A percentile compares a stretch with the other conserved stretches of the same genome.
phyloP scores from a whole-genome alignment of 2,113 vertebrate species.

The Burhinus oedicnemus region DNA sequence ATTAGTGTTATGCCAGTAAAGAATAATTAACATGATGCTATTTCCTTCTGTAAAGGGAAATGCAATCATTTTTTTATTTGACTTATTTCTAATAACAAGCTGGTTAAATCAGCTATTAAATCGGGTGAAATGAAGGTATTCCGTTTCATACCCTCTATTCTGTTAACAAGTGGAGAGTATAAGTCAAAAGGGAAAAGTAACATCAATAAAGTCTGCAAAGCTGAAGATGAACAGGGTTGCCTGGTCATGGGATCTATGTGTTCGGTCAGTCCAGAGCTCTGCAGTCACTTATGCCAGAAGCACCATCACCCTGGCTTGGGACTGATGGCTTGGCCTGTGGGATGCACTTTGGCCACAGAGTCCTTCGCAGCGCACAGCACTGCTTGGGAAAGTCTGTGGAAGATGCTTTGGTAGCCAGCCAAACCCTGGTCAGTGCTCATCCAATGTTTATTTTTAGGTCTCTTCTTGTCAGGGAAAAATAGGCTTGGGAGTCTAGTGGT shows the following conservation, averaged over 20 bases:
- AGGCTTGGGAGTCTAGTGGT: neutral
- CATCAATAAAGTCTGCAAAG: neutral
- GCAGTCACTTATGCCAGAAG: neutral
- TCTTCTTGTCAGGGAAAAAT: neutral
- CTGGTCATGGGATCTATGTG: neutral
- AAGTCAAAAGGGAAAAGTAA: neutral
- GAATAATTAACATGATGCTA: neutral
- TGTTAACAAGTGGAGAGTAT: neutral
- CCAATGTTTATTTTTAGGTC: neutral
- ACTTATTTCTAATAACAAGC: neutral
- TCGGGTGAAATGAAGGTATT: neutral
- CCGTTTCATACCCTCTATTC: neutral
- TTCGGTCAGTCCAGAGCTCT: neutral
- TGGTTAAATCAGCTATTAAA: neutral
- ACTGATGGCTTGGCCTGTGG: neutral
- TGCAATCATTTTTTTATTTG: neutral
- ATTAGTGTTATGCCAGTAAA: neutral
- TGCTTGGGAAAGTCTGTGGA: neutral
- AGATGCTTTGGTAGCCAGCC: neutral
- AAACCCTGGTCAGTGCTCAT: neutral
- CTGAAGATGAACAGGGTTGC: neutral
- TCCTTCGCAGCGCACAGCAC: neutral
- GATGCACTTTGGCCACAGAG: neutral
- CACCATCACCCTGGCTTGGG: neutral
- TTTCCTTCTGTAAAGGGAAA: neutral